A percentile compares a stretch with the other conserved stretches of the same genome.
phyloP scores from a whole-genome alignment of 2,888 invertebrate genomes.

The Ophion obscuratus region DNA sequence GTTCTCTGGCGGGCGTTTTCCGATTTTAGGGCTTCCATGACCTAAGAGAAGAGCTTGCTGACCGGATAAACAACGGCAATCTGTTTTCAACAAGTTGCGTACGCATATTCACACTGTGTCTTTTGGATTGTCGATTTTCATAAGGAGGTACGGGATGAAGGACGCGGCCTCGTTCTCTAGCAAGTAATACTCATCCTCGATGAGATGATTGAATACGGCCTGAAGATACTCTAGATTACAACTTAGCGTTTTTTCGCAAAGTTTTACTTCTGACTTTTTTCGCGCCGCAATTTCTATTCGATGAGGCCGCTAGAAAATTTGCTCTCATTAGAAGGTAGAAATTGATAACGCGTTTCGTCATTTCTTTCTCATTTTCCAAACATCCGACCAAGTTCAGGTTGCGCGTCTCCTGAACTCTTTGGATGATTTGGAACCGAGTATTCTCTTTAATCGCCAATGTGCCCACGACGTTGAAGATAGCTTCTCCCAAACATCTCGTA shows the following conservation, averaged over 20 bases:
- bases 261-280: constrained; percentile 36
- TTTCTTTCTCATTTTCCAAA: constrained; percentile 26
- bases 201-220: too few relatives aligned
- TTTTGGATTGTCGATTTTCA: too few relatives aligned
- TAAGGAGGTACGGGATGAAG: too few relatives aligned
- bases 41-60: too few relatives aligned
- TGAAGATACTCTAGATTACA: too few relatives aligned
- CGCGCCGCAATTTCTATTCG: constrained; percentile 40
- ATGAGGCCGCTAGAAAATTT: constrained; percentile 32
- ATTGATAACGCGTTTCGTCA: constrained; percentile 22
- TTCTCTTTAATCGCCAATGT: constrained; percentile 36
- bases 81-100: too few relatives aligned
- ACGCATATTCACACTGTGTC: too few relatives aligned
- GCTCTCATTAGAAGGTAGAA: constrained; percentile 34
- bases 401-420: constrained; percentile 18
- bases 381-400: constrained; percentile 39
- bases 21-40: too few relatives aligned
- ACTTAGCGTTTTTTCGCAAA: constrained; percentile 32
- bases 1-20: too few relatives aligned
- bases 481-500: constrained; percentile 36
- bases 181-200: too few relatives aligned
- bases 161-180: too few relatives aligned
- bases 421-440: constrained; percentile 48
- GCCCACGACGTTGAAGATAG: constrained; percentile 45
- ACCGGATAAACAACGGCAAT: too few relatives aligned